A percentile compares a stretch with the other conserved stretches of the same genome.
Conservation (phyloP, 2,113 vertebrate species). For the Recurvirostra avosetta region DNA sequence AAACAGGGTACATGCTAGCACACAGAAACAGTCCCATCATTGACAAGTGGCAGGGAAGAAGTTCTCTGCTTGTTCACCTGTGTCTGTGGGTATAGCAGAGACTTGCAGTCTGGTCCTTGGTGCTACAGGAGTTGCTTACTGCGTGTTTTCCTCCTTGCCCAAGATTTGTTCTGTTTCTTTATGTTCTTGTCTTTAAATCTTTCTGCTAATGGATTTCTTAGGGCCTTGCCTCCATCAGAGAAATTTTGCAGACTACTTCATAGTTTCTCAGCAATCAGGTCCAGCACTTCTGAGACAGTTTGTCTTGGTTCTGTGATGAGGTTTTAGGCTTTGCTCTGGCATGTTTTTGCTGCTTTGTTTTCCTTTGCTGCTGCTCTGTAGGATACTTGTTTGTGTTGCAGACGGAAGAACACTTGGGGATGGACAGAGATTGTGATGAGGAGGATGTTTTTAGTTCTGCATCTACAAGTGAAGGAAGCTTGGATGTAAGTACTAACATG, state of each 20-base stretch:
- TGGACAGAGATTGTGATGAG: constrained; percentile 46
- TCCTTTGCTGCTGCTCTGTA: background rate
- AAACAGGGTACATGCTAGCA: rapidly evolving
- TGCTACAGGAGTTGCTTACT: background rate
- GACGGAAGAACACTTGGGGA: constrained; percentile 58
- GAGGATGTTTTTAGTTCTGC: constrained; percentile 62
- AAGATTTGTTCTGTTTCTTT: background rate
- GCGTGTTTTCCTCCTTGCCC: background rate
- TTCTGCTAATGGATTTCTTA: background rate
- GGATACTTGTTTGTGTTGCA: constrained; percentile 66
- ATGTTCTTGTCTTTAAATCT: background rate
- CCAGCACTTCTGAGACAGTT: background rate
- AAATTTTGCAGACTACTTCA: background rate
- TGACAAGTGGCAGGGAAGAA: background rate
- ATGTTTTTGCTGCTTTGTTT: background rate
- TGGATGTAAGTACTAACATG: constrained; percentile 70
- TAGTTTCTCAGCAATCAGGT: background rate
- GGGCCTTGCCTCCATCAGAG: background rate
- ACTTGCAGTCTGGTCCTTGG: background rate
- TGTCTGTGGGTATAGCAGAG: background rate
- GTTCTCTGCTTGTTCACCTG: background rate
- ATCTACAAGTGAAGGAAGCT: constrained; percentile 47
- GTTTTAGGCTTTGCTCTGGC: background rate
- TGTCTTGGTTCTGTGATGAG: background rate
- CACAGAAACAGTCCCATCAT: background rate